Evolutionary conservation across 2,113 vertebrate genomes (phyloP), one percentile per base, ranked within the genome.

Genomic region (Nesogale talazaci): DNA sequence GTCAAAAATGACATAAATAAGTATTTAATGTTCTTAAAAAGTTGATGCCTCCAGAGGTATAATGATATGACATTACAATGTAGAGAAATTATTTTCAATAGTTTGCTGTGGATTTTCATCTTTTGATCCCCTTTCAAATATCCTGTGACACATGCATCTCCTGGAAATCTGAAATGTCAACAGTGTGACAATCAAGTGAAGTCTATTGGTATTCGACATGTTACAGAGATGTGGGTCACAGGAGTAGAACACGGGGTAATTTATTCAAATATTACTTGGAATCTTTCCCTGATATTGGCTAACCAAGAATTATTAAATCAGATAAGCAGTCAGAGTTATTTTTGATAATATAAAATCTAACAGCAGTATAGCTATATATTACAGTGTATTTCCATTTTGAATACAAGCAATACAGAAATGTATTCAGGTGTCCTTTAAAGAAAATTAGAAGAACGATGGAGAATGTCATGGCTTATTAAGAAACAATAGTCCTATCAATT

Each of bases 291-390:
- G 25, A 15, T 10, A 67, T 31, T 92, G 77, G 57, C 17, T 91
- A 94, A n/a, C 11, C 6, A 79, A 95, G 31, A 90, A 88, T 93
- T 89, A 93, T 89, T 92, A 89, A 93, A 65, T 89, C n/a, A 90
- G 31, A 65, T 6, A 90, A 80, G 42, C 89, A 82, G 31, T 67
- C 52, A 83, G 63, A 57, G 86, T 0, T 31, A 84, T 92, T 86
- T 94, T 96, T 84, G 40, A 93, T 70, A 63, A 70, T 92, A 22
- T 46, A 84, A 78, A 95, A 76, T 40, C 9, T 88, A 61, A 92
- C 91, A 92, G 5, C 56, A 34, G 61, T 89, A 52, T 12, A 52
- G 46, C 9, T 89, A 14, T 74, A 83, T 94, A n/a, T 20, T 19
- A 57, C 0, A 56, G 22, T 67, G 42, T 27, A 86, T 56, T 89